Evolutionary conservation across 1,140 invertebrate species (phyloP).

Genomic region (Tribolium madens): DNA sequence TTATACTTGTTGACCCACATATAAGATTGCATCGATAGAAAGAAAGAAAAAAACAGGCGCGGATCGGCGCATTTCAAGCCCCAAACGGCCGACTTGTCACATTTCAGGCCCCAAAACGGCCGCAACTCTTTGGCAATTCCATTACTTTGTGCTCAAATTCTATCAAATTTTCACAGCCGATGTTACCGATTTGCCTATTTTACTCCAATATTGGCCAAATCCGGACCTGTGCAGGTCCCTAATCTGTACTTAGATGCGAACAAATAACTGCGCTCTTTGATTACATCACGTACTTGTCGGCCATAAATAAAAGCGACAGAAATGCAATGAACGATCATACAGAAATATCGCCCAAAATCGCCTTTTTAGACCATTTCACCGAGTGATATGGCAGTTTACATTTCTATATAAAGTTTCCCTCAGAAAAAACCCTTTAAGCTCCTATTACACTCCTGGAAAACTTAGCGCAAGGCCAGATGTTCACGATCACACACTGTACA

Average conservation of each 20-base stretch:
- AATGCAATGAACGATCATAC: constrained; percentile 23
- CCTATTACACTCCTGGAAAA: constrained; percentile 21
- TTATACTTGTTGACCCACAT: constrained; percentile 34
- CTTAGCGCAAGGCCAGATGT: constrained; percentile 12
- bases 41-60: not conserved
- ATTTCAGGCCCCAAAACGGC: not conserved
- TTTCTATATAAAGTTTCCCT: constrained; percentile 33
- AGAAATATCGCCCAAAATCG: constrained; percentile 2
- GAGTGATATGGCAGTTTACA: constrained; percentile 21
- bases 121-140: no score
- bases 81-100: not conserved
- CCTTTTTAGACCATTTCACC: constrained; percentile 15
- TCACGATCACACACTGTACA: constrained; percentile 19
- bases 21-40: constrained; percentile 30
- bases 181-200: no score
- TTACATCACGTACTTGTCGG: constrained; percentile 19
- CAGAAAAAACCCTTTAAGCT: constrained; percentile 17
- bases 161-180: no score
- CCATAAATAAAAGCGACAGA: constrained; percentile 27
- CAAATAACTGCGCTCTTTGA: constrained; percentile 35
- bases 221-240: constrained; percentile 1
- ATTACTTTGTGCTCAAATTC: no score
- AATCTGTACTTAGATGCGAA: constrained; percentile 29
- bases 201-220: not conserved
- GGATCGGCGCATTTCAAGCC: not conserved